Conservation (phyloP, 1,140 invertebrate genomes). For the Drosophila quadrilineata region DNA sequence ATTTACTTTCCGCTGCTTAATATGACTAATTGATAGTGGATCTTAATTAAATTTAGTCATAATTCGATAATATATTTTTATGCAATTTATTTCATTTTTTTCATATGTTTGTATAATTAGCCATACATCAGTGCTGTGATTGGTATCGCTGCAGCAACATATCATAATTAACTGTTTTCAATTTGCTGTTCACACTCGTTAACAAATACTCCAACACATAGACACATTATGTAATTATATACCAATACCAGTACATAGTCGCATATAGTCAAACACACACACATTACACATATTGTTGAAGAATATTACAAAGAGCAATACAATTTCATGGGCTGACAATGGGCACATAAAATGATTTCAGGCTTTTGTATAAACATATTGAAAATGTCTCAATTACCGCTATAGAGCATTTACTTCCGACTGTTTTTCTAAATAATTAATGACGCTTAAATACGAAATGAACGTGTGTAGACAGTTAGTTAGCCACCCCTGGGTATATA, state of each 20-base stretch:
- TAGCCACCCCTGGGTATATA: background rate
- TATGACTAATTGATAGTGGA: too few relatives aligned
- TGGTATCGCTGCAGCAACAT: constrained; percentile 7
- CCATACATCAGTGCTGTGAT: background rate
- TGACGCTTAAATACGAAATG: constrained; percentile 70
- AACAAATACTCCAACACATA: constrained; percentile 10
- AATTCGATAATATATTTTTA: background rate
- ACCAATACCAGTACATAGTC: background rate
- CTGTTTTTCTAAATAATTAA: constrained; percentile 78
- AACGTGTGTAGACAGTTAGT: constrained; percentile 29
- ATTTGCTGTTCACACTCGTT: constrained; percentile 42
- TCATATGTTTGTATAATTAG: background rate
- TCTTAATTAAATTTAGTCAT: too few relatives aligned
- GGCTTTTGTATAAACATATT: constrained; percentile 58
- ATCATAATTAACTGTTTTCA: constrained; percentile 45
- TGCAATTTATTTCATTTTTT: background rate
- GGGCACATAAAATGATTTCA: constrained; percentile 41
- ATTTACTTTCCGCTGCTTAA: background rate
- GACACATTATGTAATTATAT: constrained; percentile 26
- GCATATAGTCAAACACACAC: background rate
- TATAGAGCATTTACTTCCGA: constrained; percentile 74
- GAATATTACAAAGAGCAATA: constrained; percentile 37
- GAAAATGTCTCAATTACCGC: constrained; percentile 78
- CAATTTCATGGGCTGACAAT: constrained; percentile 37
- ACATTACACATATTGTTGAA: background rate